These are phyloP conservation scores for Desmophyllum pertusum DNA, from an alignment of 92 coral and sea anemone genomes.

Conservation along the genomic window DNA sequence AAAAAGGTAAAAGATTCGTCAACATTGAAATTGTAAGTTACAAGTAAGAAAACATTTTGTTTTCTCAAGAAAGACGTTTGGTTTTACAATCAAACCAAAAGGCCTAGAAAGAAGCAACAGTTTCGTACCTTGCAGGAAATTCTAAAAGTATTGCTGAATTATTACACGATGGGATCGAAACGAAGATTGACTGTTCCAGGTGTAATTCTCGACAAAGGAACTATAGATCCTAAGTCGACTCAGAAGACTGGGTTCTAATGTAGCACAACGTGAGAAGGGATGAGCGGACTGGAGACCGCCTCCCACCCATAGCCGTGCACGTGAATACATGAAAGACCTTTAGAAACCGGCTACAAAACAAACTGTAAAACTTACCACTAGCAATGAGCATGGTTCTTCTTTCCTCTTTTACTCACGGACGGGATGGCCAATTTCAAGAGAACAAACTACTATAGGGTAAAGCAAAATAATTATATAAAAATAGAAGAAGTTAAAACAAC, in stretches of 20 bases:
- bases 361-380: neutral
- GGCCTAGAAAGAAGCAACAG: too few species aligned
- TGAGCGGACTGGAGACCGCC: conserved; percentile 7
- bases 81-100: too few species aligned
- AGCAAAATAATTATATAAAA: neutral
- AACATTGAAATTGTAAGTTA: too few species aligned
- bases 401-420: neutral
- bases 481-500: too few species aligned
- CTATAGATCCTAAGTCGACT: conserved; percentile 1
- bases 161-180: too few species aligned
- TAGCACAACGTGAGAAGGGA: conserved; percentile 19
- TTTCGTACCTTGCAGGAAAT: too few species aligned
- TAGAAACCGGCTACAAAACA: neutral
- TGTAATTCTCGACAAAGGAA: conserved; percentile 5
- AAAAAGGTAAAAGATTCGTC: too few species aligned
- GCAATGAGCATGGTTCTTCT: neutral
- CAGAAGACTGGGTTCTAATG: conserved; percentile 16
- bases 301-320: conserved; percentile 29
- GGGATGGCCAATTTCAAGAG: neutral
- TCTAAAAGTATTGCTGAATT: too few species aligned
- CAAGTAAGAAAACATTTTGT: too few species aligned
- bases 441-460: neutral
- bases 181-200: neutral
- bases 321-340: neutral
- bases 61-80: too few species aligned